Base-by-base conservation (phyloP, 92 coral and sea anemone genomes). In the Umimayanthus kanabou region DNA sequence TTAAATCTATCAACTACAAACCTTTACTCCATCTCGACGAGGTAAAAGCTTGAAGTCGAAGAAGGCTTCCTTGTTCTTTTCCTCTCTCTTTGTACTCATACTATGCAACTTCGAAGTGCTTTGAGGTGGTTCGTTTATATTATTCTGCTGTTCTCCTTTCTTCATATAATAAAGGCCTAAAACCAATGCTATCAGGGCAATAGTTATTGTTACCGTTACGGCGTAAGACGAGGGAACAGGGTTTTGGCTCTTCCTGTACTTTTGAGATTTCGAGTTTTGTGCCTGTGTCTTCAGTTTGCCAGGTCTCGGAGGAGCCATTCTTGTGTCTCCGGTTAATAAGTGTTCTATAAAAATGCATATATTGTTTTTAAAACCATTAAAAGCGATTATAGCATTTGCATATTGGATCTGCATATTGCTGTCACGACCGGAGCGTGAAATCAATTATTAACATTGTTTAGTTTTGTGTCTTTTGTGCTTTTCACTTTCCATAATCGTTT, bases 21-120 rank as follows among this genome's bases (percentile, higher is more conserved):
- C 98, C 94, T 94, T 94, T 1, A 94, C 90, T 9, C 95, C 95
- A 53, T 93, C 82, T 33, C 94, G 88, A 66, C 98, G 90, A 13
- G 98, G 98, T 28, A 94, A 83, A 50, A 91, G 43, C 69, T 84
- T 89, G 81, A 91, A 92, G 86, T 94, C 87, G 50, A 76, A 11
- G 37, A 53, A 86, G 15, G 42, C 67, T 50, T 47, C 74, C 66
- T 81, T 40, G 43, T 43, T 66, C 42, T 26, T 49, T 47, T 20
- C 45, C 49, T 33, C 81, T 49, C 29, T 23, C 29, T 65, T 75
- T 88, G 55, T 90, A 80, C 18, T 30, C 45, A 25, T 66, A 23
- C 26, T 20, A 23, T 61, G 69, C 25, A 61, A 61, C 14, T 65
- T 80, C 64, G 83, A 61, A 47, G 86, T 66, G 65, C 23, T 73